Base-by-base conservation (phyloP, 2,888 invertebrate species). In the Julus scanicus region DNA sequence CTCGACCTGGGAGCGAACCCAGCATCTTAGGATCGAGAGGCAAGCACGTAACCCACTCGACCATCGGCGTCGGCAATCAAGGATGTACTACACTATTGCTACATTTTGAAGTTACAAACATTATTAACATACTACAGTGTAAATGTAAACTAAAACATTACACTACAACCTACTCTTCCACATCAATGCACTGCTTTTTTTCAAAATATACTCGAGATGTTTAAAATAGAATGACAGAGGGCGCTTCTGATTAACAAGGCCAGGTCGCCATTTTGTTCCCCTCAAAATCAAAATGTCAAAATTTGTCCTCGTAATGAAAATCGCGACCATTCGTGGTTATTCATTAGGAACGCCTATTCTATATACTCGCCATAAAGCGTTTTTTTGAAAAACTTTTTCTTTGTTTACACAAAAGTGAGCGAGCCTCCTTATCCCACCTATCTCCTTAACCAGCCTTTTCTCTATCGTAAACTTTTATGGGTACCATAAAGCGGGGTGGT, bases 381-480 rank as follows among this genome's bases (percentile, higher is more conserved):
- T 71, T 71, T 44, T 44, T 44, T 57, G 29, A 71, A 71, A 71
- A 71, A 29, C n/a, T n/a, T 71, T 71, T 71, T 71, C 71, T 71
- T 71, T 71, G 71, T 71, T 71, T 71, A 71, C 71, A 20, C 71
- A 71, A 71, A 71, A 71, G 71, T 71, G 71, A 71, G 29, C 20
- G 71, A 20, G 71, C 71, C 71, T 71, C 71, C 71, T 71, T 71
- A 71, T 71, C 71, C 71, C 71, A 71, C 71, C 71, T 71, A 84
- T 44, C 84, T 84, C 84, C 84, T 84, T 84, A 84, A 84, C 84
- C 84, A 84, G 48, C 84, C 48, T 84, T 84, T 84, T 48, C 84
- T 20, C 71, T 71, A 84, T 84, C 84, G 48, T 84, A 84, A 84
- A 84, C n/a, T 40, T 84, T 84, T 84, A 84, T 84, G 84, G 20